Evolutionary conservation across 2,113 vertebrate species (phyloP).

Genomic region (Turdus rufiventris): DNA sequence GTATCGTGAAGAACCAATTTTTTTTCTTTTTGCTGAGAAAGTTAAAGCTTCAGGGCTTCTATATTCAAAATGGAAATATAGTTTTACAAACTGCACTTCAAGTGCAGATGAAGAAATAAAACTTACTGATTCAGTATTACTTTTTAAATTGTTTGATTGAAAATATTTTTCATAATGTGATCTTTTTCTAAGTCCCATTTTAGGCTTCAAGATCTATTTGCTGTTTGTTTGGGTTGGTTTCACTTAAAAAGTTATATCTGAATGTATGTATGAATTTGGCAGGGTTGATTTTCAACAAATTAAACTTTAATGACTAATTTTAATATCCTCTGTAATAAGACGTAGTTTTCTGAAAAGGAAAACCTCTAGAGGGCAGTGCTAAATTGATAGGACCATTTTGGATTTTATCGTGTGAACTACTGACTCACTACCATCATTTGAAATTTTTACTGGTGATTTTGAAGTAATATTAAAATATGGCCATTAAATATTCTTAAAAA

Average conservation of each 20-base stretch:
- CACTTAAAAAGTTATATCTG: neutral
- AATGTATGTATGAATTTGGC: neutral
- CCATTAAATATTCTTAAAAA: neutral
- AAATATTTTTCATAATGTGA: neutral
- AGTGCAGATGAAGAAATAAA: neutral
- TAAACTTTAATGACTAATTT: neutral
- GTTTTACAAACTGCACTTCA: neutral
- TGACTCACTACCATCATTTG: neutral
- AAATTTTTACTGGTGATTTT: neutral
- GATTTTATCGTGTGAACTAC: constrained; percentile 24
- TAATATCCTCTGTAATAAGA: neutral
- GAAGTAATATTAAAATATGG: neutral
- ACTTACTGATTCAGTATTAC: neutral
- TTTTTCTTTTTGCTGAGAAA: neutral
- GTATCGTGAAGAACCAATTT: neutral
- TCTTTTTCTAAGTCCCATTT: neutral
- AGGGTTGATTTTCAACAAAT: neutral
- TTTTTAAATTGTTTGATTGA: neutral
- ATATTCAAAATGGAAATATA: neutral
- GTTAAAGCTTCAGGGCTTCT: neutral
- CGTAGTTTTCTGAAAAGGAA: neutral
- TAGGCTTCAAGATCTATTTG: neutral
- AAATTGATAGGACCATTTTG: constrained; percentile 47
- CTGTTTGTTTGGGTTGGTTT: neutral
- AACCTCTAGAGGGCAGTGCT: constrained; percentile 70